Base-by-base conservation (phyloP, 2,797 vertebrate species). In the Spinus olivaceus region DNA sequence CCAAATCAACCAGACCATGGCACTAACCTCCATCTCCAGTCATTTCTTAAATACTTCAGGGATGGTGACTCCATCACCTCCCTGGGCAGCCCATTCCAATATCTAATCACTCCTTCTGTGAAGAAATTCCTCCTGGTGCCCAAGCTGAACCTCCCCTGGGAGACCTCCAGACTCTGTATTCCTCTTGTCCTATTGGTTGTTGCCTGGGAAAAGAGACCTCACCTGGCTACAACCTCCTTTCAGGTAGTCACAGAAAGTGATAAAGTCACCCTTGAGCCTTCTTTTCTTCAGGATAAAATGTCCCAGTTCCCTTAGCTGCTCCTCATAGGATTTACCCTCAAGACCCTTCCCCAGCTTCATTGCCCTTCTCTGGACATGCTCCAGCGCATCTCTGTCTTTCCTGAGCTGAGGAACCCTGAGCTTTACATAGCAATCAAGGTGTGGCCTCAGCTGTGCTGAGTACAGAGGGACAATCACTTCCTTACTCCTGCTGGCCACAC, bases 1-100 rank as follows among this genome's bases (percentile, higher is more conserved):
- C 30, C 24, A 24, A 2, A 37, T 14, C 19, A 57, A 20, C 20
- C 22, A 53, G 14, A 47, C 41, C 50, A 8, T 7, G 35, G 51
- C 37, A 25, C 13, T 16, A 6, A 24, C 8, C 23, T 46, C 24
- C 33, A 42, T 0, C 0, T 35, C 33, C 78, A 41, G 30, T 23
- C 30, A 74, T 46, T 32, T 8, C 41, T 42, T 32, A 28, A 54
- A 41, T 15, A 47, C 41, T 22, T 67, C 18, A 47, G 54, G 30
- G 30, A 14, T 49, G 54, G 25, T 47, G 47, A 13, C 41, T 49
- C 35, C 47, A 32, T 4, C 47, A 14, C 41, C 46, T 19, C 39
- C 39, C 33, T 81, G 69, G 46, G 17, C 61, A 60, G 46, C 69
- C 53, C 47, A 20, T 67, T 35, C 61, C 46, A 33, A 5, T 13